Evolutionary conservation across 2,113 vertebrate genomes (phyloP).

Genomic region (Penelope pileata): DNA sequence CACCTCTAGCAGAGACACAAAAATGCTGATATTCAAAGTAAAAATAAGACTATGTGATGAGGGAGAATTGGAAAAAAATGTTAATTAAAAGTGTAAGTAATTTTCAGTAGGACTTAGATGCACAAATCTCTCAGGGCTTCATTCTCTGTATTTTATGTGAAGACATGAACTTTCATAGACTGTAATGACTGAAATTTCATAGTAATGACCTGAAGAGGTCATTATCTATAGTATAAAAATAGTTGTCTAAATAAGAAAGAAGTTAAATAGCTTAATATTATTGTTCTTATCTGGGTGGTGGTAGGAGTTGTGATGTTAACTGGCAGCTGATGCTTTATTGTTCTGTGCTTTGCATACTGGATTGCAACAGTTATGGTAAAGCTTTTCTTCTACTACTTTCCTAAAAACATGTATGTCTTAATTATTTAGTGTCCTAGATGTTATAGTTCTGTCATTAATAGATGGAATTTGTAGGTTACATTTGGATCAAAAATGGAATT

Average conservation of each 20-base stretch:
- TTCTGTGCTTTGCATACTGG: not conserved
- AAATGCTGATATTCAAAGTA: not conserved
- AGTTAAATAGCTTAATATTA: not conserved
- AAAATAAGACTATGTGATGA: not conserved
- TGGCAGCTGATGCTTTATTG: not conserved
- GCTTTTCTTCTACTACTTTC: not conserved
- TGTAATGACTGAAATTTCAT: not conserved
- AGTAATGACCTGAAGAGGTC: not conserved
- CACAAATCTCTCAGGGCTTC: not conserved
- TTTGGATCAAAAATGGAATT: not conserved
- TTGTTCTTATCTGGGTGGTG: not conserved
- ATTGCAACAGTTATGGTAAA: not conserved
- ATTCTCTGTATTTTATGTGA: not conserved
- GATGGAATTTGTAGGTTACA: accelerated
- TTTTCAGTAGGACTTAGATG: not conserved
- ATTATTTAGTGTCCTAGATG: not conserved
- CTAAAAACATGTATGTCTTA: not conserved
- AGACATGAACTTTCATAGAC: not conserved
- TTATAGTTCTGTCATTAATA: not conserved
- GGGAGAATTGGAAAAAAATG: not conserved
- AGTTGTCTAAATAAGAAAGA: not conserved
- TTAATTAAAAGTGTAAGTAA: not conserved
- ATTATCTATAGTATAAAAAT: not conserved
- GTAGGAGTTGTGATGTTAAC: not conserved
- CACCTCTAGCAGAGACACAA: not conserved